Evolutionary conservation across 2,797 vertebrate genomes (phyloP), one percentile per base, ranked within the genome.

Genomic region (Chromobotia macracanthus): DNA sequence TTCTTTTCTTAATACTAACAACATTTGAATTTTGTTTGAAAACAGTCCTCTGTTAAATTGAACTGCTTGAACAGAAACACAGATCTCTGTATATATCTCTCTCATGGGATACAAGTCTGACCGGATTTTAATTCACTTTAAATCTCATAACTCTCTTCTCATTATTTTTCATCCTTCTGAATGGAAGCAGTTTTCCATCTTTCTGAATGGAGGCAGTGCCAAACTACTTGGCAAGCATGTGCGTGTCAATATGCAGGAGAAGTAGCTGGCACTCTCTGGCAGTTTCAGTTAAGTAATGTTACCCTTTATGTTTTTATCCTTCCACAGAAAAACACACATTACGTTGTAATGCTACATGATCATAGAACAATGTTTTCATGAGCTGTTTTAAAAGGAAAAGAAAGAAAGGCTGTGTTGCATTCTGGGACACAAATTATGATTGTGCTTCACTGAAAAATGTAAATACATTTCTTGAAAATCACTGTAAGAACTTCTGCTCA

Each of bases 221-320:
- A 76, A 79, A 76, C 51, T 13, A 76, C 51, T 12, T 82, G 53
- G 18, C 67, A 64, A 38, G 66, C 71, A 58, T 73, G 28, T 73
- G 38, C 2, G 41, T 13, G 44, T 68, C 12, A 35, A 44, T 35
- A 51, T 79, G 60, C 60, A 46, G 4, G 53, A 11, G 64, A 65
- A 65, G 21, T 13, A 55, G 48, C 68, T 53, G 68, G 28, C 28
- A 64, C 18, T 3, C 18, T 38, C 61, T 41, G 18, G 31, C 18
- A 19, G 2, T 50, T 60, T 72, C 16, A 61, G 44, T 67, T 56
- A 21, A 23, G 13, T 58, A 50, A 75, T 35, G 55, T 76, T 50
- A 71, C 28, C 58, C 61, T 75, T 78, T 41, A 31, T 68, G 60
- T 35, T 63, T 71, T 9, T 46, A 51, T 12, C 18, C 2, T 16